Evolutionary conservation across 2,888 invertebrate genomes (phyloP).

Genomic region (Malthinus seriepunctatus): DNA sequence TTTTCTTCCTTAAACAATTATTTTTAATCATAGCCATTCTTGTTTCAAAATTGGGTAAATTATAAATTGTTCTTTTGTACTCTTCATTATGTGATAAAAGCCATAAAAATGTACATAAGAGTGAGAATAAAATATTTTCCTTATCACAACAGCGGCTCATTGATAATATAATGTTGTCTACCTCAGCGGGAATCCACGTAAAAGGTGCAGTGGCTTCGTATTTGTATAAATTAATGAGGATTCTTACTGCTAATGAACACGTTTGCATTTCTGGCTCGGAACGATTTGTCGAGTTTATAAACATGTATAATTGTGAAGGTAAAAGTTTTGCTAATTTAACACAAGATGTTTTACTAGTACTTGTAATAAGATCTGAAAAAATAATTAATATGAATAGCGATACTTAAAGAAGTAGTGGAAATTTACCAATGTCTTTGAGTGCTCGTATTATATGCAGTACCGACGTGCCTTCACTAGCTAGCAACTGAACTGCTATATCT

Average conservation of each 20-base stretch:
- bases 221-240: slow-evolving; percentile 70
- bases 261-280: slow-evolving; percentile 65
- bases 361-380: slow-evolving; percentile 53
- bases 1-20: slow-evolving; percentile 44
- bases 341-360: slow-evolving; percentile 49
- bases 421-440: slow-evolving; percentile 53
- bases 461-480: slow-evolving; percentile 42
- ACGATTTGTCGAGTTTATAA: slow-evolving; percentile 56
- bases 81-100: slow-evolving; percentile 62
- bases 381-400: background rate
- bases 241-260: slow-evolving; percentile 58
- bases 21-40: slow-evolving; percentile 42
- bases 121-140: slow-evolving; percentile 65
- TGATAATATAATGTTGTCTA: slow-evolving; percentile 64
- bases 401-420: background rate
- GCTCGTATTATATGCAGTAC: slow-evolving; percentile 51
- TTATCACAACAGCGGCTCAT: slow-evolving; percentile 71
- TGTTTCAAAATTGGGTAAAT: slow-evolving; percentile 40
- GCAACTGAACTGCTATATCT: slow-evolving; percentile 44
- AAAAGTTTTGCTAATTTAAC: slow-evolving; percentile 46
- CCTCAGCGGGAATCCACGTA: slow-evolving; percentile 64
- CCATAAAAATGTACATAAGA: slow-evolving; percentile 69
- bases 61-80: slow-evolving; percentile 52
- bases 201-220: slow-evolving; percentile 63
- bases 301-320: slow-evolving; percentile 50